Conservation (phyloP, 2,113 vertebrate species). For the Chionis minor region DNA sequence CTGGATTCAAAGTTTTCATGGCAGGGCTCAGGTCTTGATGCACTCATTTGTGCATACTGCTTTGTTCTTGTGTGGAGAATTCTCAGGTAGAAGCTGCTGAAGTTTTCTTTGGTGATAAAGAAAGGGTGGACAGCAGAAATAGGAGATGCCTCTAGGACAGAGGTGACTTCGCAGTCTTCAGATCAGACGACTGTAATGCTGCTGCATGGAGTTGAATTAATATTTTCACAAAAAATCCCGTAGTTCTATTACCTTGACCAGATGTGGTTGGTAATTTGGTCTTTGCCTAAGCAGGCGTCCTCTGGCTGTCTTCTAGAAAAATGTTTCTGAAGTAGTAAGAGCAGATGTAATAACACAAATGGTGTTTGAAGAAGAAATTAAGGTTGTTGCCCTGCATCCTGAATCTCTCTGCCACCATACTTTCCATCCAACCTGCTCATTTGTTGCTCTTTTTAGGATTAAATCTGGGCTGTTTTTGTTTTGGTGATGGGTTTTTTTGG, state of each 20-base stretch:
- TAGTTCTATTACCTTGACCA: not conserved
- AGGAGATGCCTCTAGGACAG: not conserved
- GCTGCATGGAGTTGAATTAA: not conserved
- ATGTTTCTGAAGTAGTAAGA: not conserved
- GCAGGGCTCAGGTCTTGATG: not conserved
- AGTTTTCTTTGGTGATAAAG: not conserved
- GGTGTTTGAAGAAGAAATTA: not conserved
- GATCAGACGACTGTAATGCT: not conserved
- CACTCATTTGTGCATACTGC: accelerated
- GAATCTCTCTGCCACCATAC: not conserved
- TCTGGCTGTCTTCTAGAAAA: not conserved
- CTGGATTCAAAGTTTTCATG: not conserved
- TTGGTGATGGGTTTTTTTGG: not conserved
- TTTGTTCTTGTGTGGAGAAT: not conserved
- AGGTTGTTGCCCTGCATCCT: not conserved
- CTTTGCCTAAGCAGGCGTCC: not conserved
- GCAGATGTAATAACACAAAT: not conserved
- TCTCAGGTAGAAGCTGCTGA: not conserved
- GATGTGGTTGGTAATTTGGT: not conserved
- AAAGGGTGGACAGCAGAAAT: not conserved
- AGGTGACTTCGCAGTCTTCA: not conserved
- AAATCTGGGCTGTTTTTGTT: not conserved
- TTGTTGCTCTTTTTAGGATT: not conserved
- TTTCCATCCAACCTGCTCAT: not conserved
- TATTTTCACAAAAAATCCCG: accelerated